Evolutionary conservation across 2,113 vertebrate species (phyloP).

Genomic region (Chascanopsetta lugubris): DNA sequence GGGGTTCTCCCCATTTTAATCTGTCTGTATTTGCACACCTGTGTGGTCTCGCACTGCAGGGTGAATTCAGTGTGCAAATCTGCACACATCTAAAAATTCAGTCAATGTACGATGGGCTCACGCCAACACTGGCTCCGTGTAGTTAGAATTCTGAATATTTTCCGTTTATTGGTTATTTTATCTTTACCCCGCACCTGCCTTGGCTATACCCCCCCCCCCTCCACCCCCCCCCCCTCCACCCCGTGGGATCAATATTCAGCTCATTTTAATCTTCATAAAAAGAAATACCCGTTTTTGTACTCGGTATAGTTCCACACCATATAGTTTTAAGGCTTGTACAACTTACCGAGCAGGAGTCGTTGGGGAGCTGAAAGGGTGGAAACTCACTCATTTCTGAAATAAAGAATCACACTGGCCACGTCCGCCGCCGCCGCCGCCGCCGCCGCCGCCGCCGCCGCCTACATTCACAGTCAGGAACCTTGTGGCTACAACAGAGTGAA

Average conservation of each 20-base stretch:
- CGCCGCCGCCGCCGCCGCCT: too few species aligned
- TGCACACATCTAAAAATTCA: constrained; percentile 7
- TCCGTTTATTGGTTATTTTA: constrained; percentile 56
- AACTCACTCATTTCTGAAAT: constrained; percentile 40
- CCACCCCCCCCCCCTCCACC: constrained; percentile 40
- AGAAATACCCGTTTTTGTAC: constrained; percentile 45
- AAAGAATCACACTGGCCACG: constrained; percentile 36
- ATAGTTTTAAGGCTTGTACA: constrained; percentile 36
- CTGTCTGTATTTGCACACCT: constrained; percentile 9
- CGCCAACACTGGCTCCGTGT: constrained; percentile 16
- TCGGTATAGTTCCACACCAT: constrained; percentile 39
- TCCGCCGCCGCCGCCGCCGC: too few species aligned
- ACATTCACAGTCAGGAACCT: constrained; percentile 39
- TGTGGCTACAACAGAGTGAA: constrained; percentile 27
- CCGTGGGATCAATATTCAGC: constrained; percentile 52
- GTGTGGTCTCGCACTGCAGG: constrained; percentile 4
- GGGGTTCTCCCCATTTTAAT: constrained; percentile 1
- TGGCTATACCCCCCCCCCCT: constrained; percentile 46
- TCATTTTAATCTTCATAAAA: constrained; percentile 62
- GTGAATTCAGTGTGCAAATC: constrained; percentile 31
- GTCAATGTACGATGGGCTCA: constrained; percentile 9
- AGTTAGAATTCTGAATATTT: constrained; percentile 47
- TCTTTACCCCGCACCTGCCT: constrained; percentile 60
- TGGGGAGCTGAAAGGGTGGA: constrained; percentile 30
- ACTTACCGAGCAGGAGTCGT: constrained; percentile 48